Percentiles rank a stretch among this genome's conserved stretches.
Conservation (phyloP, 2,888 invertebrate genomes). For the Drosophila testacea region DNA sequence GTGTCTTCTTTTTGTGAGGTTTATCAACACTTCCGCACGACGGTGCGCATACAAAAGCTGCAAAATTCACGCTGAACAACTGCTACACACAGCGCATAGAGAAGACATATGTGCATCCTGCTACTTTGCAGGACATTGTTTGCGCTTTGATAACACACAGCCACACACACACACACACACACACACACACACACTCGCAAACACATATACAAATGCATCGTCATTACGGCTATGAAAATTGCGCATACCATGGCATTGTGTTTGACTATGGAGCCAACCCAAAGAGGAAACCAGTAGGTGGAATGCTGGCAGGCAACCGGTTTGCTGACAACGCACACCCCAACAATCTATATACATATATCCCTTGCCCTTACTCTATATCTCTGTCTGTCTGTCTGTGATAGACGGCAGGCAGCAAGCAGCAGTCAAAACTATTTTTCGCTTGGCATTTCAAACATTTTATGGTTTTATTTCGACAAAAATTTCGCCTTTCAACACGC, state of each 20-base stretch:
- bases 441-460: constrained; percentile 80
- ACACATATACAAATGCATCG: constrained; percentile 40
- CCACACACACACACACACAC: constrained; percentile 20
- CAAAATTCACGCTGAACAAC: constrained; percentile 65
- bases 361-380: not conserved
- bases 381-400: constrained; percentile 1
- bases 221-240: constrained; percentile 76
- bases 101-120: constrained; percentile 73
- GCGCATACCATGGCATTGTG: constrained; percentile 75
- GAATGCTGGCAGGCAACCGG: constrained; percentile 41
- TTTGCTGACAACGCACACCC: constrained; percentile 71
- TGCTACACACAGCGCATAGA: constrained; percentile 36
- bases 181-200: constrained; percentile 12
- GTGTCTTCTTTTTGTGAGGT: constrained; percentile 42
- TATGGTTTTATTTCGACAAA: constrained; percentile 79
- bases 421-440: constrained; percentile 79
- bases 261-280: constrained; percentile 54
- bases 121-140: constrained; percentile 81
- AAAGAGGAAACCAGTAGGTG: constrained; percentile 19
- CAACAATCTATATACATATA: constrained; percentile 17
- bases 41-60: constrained; percentile 75
- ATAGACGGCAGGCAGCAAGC: constrained; percentile 24
- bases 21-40: constrained; percentile 78
- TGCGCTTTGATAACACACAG: constrained; percentile 73
- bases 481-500: constrained; percentile 75